These are phyloP conservation scores for Erebia aethiops DNA, from an alignment of 2,888 invertebrate species.

Conservation along the genomic window DNA sequence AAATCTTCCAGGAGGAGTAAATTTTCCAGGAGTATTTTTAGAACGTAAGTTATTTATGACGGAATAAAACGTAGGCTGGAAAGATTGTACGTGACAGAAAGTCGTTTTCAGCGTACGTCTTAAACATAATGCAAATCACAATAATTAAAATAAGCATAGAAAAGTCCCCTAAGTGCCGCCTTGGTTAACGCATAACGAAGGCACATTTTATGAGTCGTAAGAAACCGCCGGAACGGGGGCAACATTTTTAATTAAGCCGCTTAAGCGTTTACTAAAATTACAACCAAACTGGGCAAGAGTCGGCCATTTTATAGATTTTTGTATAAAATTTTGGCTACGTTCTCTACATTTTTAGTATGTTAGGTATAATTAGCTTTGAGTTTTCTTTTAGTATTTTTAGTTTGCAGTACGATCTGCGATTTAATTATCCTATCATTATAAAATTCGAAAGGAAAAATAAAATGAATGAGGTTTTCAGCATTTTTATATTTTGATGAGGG, in stretches of 20 bases:
- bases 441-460: too few relatives aligned
- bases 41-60: too few relatives aligned
- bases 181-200: conserved; percentile 14
- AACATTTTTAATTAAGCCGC: conserved; percentile 34
- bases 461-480: neutral
- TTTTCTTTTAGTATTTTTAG: conserved; percentile 1
- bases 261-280: conserved; percentile 32
- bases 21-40: too few relatives aligned
- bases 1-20: too few relatives aligned
- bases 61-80: too few relatives aligned
- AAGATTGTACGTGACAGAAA: too few relatives aligned
- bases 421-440: too few relatives aligned
- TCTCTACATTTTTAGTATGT: conserved; percentile 22
- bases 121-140: conserved; percentile 11
- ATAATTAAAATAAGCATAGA: conserved; percentile 13
- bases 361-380: conserved; percentile 23
- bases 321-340: conserved; percentile 12
- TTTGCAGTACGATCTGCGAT: neutral
- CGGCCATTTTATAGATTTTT: conserved; percentile 22
- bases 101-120: neutral
- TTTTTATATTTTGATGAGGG: too few relatives aligned
- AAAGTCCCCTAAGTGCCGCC: conserved; percentile 13
- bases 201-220: conserved; percentile 26
- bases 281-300: conserved; percentile 28
- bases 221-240: conserved; percentile 25